Conservation (phyloP, 1,140 invertebrate genomes). For the Drosophila suzukii region DNA sequence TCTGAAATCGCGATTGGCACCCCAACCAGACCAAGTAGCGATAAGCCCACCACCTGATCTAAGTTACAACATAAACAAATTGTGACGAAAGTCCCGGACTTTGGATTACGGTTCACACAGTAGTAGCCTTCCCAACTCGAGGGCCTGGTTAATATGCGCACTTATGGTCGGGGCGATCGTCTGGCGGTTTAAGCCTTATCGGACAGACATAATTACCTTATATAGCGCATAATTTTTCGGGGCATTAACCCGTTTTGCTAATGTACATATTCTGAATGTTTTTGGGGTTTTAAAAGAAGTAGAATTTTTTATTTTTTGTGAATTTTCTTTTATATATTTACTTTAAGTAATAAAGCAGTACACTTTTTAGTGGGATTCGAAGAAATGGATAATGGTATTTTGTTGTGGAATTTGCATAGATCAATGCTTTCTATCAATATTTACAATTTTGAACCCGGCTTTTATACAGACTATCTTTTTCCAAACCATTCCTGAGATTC, state of each 20-base stretch:
- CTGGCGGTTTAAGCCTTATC: constrained; percentile 33
- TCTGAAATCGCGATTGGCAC: constrained; percentile 16
- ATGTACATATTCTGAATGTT: neutral
- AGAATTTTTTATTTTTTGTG: too few species aligned
- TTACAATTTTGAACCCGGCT: too few species aligned
- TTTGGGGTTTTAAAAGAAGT: neutral
- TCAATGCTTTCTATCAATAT: too few species aligned
- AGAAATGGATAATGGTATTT: too few species aligned
- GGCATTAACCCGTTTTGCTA: constrained; percentile 23
- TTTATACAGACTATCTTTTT: too few species aligned
- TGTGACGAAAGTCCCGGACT: constrained; percentile 38
- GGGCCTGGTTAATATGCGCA: constrained; percentile 24
- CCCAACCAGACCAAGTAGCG: constrained; percentile 9
- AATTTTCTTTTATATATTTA: neutral
- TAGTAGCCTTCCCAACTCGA: constrained; percentile 9
- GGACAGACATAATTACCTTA: constrained; percentile 28
- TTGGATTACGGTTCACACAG: constrained; percentile 10
- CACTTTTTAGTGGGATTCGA: too few species aligned
- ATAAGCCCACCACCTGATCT: constrained; percentile 28
- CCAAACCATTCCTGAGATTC: too few species aligned
- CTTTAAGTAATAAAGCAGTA: neutral
- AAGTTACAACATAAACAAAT: constrained; percentile 44
- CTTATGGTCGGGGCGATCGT: constrained; percentile 17
- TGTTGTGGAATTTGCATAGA: too few species aligned
- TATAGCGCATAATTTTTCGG: constrained; percentile 17